A percentile compares a stretch with the other conserved stretches of the same genome.
Conservation (phyloP, 2,113 vertebrate species). For the Podocnemis expansa region DNA sequence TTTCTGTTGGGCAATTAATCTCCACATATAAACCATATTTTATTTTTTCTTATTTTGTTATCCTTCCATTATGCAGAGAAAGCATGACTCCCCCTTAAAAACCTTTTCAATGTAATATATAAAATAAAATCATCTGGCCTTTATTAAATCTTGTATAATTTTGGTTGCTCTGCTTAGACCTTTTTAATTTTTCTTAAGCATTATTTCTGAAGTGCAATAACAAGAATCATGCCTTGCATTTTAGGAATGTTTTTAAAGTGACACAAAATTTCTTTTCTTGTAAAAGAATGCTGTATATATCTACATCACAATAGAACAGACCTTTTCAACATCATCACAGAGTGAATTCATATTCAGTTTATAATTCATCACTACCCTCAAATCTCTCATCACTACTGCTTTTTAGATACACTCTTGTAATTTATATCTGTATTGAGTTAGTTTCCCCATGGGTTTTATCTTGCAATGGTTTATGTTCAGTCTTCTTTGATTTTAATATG, state of each 20-base stretch:
- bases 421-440: background rate
- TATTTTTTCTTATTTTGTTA: background rate
- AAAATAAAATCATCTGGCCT: background rate
- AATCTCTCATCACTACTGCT: background rate
- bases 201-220: background rate
- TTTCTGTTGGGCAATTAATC: fast-evolving
- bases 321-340: background rate
- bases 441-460: background rate
- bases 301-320: background rate
- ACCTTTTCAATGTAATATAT: background rate
- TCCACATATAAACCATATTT: background rate
- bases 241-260: background rate
- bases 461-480: background rate
- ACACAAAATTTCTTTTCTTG: background rate
- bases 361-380: background rate
- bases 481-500: background rate
- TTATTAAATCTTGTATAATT: background rate
- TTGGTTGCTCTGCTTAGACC: background rate
- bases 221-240: background rate
- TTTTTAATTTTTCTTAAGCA: background rate
- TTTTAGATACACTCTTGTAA: background rate
- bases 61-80: background rate
- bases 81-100: background rate
- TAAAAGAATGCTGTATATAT: background rate
- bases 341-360: background rate